Evolutionary conservation across 1,140 invertebrate genomes (phyloP), one percentile per base, ranked within the genome.

Genomic region (Piezodorus guildinii): DNA sequence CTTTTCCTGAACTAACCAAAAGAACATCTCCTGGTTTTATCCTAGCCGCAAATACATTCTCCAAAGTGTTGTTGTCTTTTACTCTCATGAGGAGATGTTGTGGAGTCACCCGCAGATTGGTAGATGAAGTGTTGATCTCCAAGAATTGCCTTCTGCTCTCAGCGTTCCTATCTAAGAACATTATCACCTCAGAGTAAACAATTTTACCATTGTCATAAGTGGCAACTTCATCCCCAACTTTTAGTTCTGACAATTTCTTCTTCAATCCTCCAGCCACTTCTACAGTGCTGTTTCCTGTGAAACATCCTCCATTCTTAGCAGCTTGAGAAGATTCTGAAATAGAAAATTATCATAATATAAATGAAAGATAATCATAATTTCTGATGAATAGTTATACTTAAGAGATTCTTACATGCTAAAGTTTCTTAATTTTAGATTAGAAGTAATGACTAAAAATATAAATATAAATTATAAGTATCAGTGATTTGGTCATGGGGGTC

Each of bases 271-370:
- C 68, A 25, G 76, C 71, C 0, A 82, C 83, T 44, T 77, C 73
- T 9, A 92, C 85, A 14, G 75, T 71, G 6, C 83, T 79, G 25
- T 79, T 79, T 0, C 78, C 80, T 0, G 85, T 82, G 75, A 92
- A 93, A 71, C 90, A 98, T 23, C 84, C 88, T 30, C 86, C 87
- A 15, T 84, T 82, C 70, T 85, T 86, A n/a, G 1, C 19, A 4
- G 52, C 85, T 84, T 66, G 86, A n/a, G 91, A 91, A 16, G 92
- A 94, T 79, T 96, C 94, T 97, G 84, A 10, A 86, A 86, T 30
- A 65, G 60, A 70, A 64, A 72, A 70, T 70, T 67, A 67, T 39
- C 12, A 5, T 10, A 39, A 6, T 39, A 39, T 39, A 39, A 39
- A 39, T 39, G 9, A 39, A 39, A 64, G 67, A 63, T 59, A 3